phyloP scores from a whole-genome alignment of 2,113 vertebrate species.

The Pteropus alecto region DNA sequence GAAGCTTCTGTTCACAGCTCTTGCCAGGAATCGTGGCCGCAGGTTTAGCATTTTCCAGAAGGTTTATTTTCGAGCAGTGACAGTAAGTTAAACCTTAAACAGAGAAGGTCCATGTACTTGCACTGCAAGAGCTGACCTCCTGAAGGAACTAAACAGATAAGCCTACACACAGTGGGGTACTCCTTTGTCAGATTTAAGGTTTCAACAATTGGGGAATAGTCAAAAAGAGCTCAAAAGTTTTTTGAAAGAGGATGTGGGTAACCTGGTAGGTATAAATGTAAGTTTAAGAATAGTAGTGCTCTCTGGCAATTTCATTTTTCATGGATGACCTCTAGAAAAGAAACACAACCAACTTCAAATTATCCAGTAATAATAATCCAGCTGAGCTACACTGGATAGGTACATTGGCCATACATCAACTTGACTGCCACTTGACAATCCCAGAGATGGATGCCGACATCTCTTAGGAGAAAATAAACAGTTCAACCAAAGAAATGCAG shows the following conservation, averaged over 20 bases:
- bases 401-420: not conserved
- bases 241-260: not conserved
- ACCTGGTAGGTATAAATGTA: not conserved
- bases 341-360: conserved; percentile 50
- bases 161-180: not conserved
- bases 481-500: not conserved
- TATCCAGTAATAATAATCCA: not conserved
- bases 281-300: not conserved
- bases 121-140: not conserved
- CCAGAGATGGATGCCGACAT: not conserved
- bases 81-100: conserved; percentile 27
- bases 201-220: not conserved
- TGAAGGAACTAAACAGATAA: not conserved
- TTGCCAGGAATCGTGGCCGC: not conserved
- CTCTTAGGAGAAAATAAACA: not conserved
- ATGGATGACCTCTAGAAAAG: not conserved
- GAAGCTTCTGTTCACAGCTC: conserved; percentile 49
- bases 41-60: conserved; percentile 45
- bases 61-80: not conserved
- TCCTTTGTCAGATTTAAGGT: not conserved
- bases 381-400: not conserved
- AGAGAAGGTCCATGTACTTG: not conserved
- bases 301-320: not conserved
- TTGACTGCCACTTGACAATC: not conserved
- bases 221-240: not conserved